phyloP scores from a whole-genome alignment of 1,140 invertebrate species.

The Papilio polytes region DNA sequence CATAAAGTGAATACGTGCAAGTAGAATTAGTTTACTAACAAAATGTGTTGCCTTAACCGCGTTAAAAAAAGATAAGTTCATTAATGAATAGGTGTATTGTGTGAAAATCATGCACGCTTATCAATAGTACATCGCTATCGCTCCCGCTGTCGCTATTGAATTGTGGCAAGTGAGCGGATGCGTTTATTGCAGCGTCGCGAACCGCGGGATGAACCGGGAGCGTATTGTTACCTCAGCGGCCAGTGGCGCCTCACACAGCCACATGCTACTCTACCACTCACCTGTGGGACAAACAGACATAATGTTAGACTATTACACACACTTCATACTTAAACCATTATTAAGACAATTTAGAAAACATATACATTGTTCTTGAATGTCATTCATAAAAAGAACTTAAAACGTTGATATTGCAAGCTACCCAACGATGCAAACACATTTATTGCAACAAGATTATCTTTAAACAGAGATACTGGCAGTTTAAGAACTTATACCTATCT shows the following conservation, averaged over 20 bases:
- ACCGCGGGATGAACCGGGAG: slow-evolving; percentile 38
- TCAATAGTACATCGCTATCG: background rate
- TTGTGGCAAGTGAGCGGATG: slow-evolving; percentile 39
- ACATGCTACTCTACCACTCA: slow-evolving; percentile 45
- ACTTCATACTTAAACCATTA: background rate
- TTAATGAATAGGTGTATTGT: background rate
- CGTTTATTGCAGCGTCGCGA: slow-evolving; percentile 36
- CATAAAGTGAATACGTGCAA: too few relatives aligned
- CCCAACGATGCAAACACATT: background rate
- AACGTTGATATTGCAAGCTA: background rate
- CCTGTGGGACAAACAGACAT: slow-evolving; percentile 45
- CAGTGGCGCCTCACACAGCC: background rate
- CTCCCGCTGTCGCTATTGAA: slow-evolving; percentile 32
- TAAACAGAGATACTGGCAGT: background rate
- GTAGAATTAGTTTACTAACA: too few relatives aligned
- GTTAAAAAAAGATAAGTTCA: background rate
- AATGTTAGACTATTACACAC: background rate
- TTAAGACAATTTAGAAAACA: background rate
- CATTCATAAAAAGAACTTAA: background rate
- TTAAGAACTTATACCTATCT: background rate
- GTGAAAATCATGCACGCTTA: background rate
- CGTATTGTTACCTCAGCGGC: slow-evolving; percentile 34
- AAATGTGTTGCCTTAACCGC: too few relatives aligned
- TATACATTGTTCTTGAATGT: too few relatives aligned
- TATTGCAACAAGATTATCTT: background rate